Base-by-base conservation (phyloP, 2,888 invertebrate species). In the Drosophila tripunctata region DNA sequence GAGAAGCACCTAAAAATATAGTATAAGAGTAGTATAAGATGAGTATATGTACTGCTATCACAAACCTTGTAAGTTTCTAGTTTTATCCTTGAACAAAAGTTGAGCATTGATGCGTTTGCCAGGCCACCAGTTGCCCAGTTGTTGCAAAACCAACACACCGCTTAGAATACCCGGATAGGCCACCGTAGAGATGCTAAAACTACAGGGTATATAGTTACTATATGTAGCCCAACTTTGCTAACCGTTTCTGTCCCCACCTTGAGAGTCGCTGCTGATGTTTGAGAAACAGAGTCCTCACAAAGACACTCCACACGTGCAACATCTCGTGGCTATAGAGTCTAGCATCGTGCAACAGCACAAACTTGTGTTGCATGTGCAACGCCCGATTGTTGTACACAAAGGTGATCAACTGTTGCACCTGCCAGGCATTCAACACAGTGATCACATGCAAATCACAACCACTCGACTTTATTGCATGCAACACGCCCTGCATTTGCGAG, bases 231-330 rank as follows among this genome's bases (percentile, higher is more conserved):
- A 1, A 22, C 7, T 30, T 10, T n/a, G 31, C 2, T 1, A 19
- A 8, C 27, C 10, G 1, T 0, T 21, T 36, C 5, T 4, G n/a
- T n/a, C n/a, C 33, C 12, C 12, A 56, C 55, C 51, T 41, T 4
- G 1, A 22, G 8, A 10, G 10, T 27, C 27, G 27, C 8, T 40
- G 19, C 21, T 47, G 27, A 70, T 74, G 41, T 17, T 94, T 93
- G 10, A 96, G 91, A 73, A 96, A 96, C 5, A 96, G 90, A 0
- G 95, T 94, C 77, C 95, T 95, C 14, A 96, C 93, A 44, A 96
- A 94, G 66, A 95, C 93, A 66, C 94, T 95, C 96, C 96, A 96
- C 10, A 96, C 89, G 79, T 95, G 95, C 79, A 94, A 93, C 66
- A 95, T 91, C 4, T 94, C 93, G 67, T 93, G 92, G 48, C 92